Conservation (phyloP, 2,113 vertebrate species). For the Phyllostomus hastatus region DNA sequence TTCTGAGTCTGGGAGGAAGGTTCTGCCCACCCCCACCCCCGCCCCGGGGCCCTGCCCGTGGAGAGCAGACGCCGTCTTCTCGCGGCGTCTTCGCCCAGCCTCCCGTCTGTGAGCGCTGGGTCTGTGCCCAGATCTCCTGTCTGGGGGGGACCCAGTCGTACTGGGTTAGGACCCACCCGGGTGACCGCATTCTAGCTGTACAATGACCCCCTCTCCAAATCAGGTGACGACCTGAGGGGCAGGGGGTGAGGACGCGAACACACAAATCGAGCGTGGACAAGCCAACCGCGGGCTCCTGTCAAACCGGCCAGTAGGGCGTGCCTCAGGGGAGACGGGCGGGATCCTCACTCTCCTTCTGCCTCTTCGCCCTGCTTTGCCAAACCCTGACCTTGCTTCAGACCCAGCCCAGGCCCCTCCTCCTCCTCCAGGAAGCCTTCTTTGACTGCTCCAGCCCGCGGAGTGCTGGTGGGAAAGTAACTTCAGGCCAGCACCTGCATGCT, state of each 20-base stretch:
- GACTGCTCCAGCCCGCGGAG: neutral
- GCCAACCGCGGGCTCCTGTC: neutral
- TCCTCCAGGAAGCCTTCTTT: neutral
- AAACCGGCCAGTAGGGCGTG: fast-evolving
- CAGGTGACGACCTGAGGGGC: neutral
- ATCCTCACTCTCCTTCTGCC: neutral
- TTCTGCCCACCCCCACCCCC: neutral
- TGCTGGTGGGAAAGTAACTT: neutral
- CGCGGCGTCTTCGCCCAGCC: neutral
- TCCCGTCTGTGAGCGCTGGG: too few relatives aligned
- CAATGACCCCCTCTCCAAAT: neutral
- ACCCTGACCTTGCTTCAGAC: neutral
- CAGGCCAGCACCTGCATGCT: neutral
- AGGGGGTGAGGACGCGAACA: neutral
- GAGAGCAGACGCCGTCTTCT: neutral
- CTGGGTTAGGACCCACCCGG: neutral
- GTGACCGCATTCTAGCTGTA: neutral
- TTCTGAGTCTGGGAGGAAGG: neutral
- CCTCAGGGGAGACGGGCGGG: neutral
- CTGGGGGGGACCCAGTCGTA: neutral
- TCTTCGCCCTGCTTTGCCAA: neutral
- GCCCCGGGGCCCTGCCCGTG: neutral
- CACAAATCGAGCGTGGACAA: neutral
- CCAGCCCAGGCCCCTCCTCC: neutral
- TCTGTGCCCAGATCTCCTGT: neutral